Conservation (phyloP, 2,113 vertebrate species). For the Microcebus lehilahytsara region DNA sequence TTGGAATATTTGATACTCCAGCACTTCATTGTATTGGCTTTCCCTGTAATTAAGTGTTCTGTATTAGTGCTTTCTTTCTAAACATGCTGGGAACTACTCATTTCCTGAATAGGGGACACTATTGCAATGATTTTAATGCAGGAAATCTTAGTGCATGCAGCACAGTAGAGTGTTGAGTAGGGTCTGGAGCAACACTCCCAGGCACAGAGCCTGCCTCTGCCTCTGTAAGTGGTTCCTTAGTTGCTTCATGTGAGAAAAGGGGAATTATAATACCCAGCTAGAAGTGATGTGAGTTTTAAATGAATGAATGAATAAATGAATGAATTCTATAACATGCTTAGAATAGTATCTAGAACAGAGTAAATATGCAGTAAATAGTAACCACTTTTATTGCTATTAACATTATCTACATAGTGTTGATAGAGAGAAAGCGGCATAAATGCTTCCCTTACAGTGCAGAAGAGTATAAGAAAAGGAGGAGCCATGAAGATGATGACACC, state of each 20-base stretch:
- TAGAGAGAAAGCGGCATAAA: neutral
- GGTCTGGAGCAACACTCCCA: neutral
- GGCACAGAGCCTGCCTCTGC: neutral
- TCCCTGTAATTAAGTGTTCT: neutral
- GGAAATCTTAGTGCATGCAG: neutral
- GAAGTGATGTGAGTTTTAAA: neutral
- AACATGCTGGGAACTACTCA: neutral
- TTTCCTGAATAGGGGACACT: neutral
- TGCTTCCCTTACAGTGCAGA: conserved; percentile 12
- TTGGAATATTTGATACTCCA: conserved; percentile 39
- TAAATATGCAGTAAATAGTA: neutral
- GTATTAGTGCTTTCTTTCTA: neutral
- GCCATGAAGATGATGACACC: neutral
- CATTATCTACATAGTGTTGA: neutral
- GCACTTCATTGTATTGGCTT: conserved; percentile 7
- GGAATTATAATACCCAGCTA: neutral
- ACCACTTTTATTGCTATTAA: neutral
- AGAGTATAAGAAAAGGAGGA: accelerated
- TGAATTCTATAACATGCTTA: neutral
- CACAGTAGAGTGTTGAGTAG: accelerated
- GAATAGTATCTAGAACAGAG: neutral
- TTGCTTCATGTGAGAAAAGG: neutral
- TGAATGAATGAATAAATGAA: neutral
- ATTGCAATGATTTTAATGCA: neutral
- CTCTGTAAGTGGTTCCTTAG: neutral